phyloP scores from a whole-genome alignment of 2,113 vertebrate genomes.

The Tachysurus vachellii region DNA sequence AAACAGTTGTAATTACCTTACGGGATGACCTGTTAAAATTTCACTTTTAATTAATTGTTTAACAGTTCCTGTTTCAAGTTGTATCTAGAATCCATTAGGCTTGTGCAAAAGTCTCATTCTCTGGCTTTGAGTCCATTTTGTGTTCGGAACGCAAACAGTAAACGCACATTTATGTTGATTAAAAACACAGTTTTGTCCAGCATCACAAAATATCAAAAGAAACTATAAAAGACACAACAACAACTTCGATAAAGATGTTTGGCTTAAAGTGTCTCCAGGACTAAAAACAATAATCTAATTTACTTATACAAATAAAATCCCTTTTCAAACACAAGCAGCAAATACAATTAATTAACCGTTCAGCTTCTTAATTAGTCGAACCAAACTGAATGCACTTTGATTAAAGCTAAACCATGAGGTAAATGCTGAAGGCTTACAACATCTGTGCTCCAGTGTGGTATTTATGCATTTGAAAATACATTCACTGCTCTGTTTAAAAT shows the following conservation, averaged over 20 bases:
- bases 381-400: conserved; percentile 25
- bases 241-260: background rate
- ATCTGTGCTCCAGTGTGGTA: conserved; percentile 39
- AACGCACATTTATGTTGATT: background rate
- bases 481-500: conserved; percentile 15
- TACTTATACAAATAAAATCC: conserved; percentile 8
- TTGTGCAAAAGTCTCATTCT: background rate
- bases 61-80: background rate
- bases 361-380: conserved; percentile 33
- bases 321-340: conserved; percentile 24
- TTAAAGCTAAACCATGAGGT: conserved; percentile 26
- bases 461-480: conserved; percentile 5
- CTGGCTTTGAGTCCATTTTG: conserved; percentile 56
- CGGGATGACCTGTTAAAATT: background rate
- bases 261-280: conserved; percentile 10
- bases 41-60: background rate
- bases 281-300: conserved; percentile 2
- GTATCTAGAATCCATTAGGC: background rate
- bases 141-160: conserved; percentile 52
- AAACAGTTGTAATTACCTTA: background rate
- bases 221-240: background rate
- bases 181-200: conserved; percentile 18
- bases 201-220: conserved; percentile 4
- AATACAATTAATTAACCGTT: conserved; percentile 26
- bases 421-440: conserved; percentile 6